These are phyloP conservation scores for Manis crassicaudata DNA, from an alignment of 2,797 vertebrate species.

Conservation along the genomic window DNA sequence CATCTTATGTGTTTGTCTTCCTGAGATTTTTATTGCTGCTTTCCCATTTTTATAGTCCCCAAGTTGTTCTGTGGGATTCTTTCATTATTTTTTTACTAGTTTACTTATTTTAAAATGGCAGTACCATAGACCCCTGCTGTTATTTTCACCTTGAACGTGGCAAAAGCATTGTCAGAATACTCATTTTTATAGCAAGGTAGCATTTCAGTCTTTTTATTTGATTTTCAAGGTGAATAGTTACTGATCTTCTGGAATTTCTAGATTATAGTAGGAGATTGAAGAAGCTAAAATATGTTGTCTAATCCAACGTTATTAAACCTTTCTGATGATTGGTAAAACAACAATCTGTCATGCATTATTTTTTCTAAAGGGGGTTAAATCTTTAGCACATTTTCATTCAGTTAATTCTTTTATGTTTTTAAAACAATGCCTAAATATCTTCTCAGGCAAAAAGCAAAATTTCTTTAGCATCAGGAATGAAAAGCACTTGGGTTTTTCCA, in stretches of 20 bases:
- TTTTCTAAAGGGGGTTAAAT: not conserved
- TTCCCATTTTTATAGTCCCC: conserved; percentile 55
- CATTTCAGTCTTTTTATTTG: conserved; percentile 33
- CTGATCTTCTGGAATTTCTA: not conserved
- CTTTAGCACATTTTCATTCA: not conserved
- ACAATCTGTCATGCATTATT: fast-evolving
- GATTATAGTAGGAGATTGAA: not conserved
- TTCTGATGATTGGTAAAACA: not conserved
- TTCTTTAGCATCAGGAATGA: not conserved
- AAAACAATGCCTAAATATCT: not conserved
- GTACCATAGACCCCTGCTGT: not conserved
- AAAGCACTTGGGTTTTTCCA: not conserved
- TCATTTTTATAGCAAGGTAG: not conserved
- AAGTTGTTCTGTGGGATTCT: not conserved
- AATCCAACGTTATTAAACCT: not conserved
- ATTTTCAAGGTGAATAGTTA: conserved; percentile 41
- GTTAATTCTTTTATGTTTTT: not conserved
- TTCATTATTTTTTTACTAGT: conserved; percentile 55
- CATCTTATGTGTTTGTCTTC: conserved; percentile 54
- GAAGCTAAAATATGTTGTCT: not conserved
- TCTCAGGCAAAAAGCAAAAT: not conserved
- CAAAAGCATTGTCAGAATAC: conserved; percentile 43
- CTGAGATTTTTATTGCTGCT: conserved; percentile 50
- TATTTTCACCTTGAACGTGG: conserved; percentile 41
- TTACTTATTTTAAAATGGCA: conserved; percentile 63